Evolutionary conservation across 35 echinoderm and acorn worm genomes (phyloP), one percentile per base, ranked within the genome.

Genomic region (Anneissia japonica): DNA sequence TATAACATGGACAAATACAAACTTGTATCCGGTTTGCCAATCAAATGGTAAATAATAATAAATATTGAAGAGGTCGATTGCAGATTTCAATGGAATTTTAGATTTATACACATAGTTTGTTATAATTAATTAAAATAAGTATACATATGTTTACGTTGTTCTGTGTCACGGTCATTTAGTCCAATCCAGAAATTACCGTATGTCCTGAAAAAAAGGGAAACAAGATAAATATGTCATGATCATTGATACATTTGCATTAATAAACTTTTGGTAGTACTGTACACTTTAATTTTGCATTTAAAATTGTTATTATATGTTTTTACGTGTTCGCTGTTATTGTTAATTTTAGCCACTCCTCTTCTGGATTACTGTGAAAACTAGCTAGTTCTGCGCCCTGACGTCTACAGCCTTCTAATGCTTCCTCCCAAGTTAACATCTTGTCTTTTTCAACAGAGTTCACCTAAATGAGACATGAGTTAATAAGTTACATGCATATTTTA

Each of bases 61-160:
- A n/a, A n/a, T n/a, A n/a, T n/a, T n/a, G n/a, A n/a, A n/a, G n/a
- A n/a, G n/a, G n/a, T n/a, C n/a, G n/a, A n/a, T n/a, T n/a, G n/a
- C n/a, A n/a, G n/a, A n/a, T n/a, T n/a, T n/a, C n/a, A n/a, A n/a
- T n/a, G n/a, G n/a, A n/a, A n/a, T n/a, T n/a, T n/a, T n/a, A n/a
- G n/a, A n/a, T n/a, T n/a, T n/a, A n/a, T n/a, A n/a, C n/a, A n/a
- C n/a, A n/a, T n/a, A n/a, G n/a, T n/a, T n/a, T n/a, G n/a, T n/a
- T n/a, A n/a, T n/a, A n/a, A n/a, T n/a, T n/a, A n/a, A n/a, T n/a
- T n/a, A n/a, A n/a, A n/a, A n/a, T n/a, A n/a, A n/a, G n/a, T n/a
- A n/a, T n/a, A n/a, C n/a, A n/a, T n/a, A n/a, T n/a, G n/a, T n/a
- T 89, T 89, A 89, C 87, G 82, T 10, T 80, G 79, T 74, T 89